Evolutionary conservation across 2,888 invertebrate genomes (phyloP).

Genomic region (Masnerella sp.): DNA sequence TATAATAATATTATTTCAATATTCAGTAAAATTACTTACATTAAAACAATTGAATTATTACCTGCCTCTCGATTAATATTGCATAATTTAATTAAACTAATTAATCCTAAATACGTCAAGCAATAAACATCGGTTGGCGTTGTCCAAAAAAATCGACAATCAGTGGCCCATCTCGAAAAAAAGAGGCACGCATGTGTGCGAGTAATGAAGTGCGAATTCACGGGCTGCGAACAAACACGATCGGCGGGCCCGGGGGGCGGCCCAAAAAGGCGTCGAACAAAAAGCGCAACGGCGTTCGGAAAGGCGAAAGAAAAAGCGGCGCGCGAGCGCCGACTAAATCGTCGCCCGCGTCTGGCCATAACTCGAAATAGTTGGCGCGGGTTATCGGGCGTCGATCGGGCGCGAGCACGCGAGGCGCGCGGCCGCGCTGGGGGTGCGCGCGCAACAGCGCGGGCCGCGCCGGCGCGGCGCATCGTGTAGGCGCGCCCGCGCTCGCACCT

Average conservation of each 20-base stretch:
- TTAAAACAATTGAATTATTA: too few relatives aligned
- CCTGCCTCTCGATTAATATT: too few relatives aligned
- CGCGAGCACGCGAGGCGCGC: conserved; percentile 65
- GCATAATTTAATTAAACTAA: too few relatives aligned
- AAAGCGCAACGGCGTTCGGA: too few relatives aligned
- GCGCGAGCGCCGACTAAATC: conserved; percentile 54
- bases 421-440: conserved; percentile 10
- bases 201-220: conserved; percentile 44
- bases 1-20: too few relatives aligned
- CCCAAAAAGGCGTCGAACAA: conserved; percentile 9
- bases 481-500: conserved; percentile 67
- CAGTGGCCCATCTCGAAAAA: conserved; percentile 21
- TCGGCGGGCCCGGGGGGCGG: conserved; percentile 3
- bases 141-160: conserved; percentile 15
- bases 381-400: conserved; percentile 69
- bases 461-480: conserved; percentile 64
- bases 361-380: conserved; percentile 63
- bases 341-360: conserved; percentile 47
- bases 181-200: conserved; percentile 25
- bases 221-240: conserved; percentile 15
- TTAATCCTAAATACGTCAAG: too few relatives aligned
- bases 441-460: conserved; percentile 20
- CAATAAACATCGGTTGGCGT: too few relatives aligned
- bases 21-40: too few relatives aligned
- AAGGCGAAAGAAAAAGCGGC: conserved; percentile 47